Evolutionary conservation across 2,113 vertebrate genomes (phyloP).

Genomic region (Eonycteris spelaea): DNA sequence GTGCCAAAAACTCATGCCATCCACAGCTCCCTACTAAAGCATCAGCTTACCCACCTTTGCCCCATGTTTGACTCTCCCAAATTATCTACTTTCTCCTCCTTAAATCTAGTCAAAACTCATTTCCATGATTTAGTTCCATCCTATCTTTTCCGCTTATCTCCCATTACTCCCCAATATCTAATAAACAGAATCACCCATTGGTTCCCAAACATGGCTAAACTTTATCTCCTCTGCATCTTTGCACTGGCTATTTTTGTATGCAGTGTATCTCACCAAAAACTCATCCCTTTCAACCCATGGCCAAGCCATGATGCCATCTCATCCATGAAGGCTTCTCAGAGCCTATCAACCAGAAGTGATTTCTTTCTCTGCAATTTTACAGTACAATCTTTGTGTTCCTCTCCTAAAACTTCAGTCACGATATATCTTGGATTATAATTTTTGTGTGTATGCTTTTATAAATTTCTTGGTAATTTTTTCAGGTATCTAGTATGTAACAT

Average conservation of each 20-base stretch:
- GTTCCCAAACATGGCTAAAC: not conserved
- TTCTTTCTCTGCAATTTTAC: not conserved
- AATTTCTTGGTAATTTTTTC: not conserved
- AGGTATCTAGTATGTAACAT: not conserved
- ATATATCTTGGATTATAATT: not conserved
- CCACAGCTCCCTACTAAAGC: not conserved
- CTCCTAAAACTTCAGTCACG: not conserved
- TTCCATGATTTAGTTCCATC: not conserved
- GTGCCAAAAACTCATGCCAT: not conserved
- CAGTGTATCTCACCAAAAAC: not conserved
- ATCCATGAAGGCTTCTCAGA: not conserved
- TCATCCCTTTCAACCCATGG: not conserved
- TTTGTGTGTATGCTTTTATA: not conserved
- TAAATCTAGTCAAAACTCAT: not conserved
- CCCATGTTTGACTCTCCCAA: not conserved
- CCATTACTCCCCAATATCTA: not conserved
- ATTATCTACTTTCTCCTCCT: not conserved
- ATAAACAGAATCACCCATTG: not conserved
- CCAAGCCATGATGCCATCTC: not conserved
- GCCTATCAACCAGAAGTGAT: not conserved
- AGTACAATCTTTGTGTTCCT: not conserved
- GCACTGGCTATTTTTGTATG: not conserved
- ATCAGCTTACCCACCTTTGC: not conserved
- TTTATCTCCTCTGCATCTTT: not conserved
- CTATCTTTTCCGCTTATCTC: not conserved